Evolutionary conservation across 2,797 vertebrate genomes (phyloP), one percentile per base, ranked within the genome.

Genomic region (Peromyscus melanophrys): DNA sequence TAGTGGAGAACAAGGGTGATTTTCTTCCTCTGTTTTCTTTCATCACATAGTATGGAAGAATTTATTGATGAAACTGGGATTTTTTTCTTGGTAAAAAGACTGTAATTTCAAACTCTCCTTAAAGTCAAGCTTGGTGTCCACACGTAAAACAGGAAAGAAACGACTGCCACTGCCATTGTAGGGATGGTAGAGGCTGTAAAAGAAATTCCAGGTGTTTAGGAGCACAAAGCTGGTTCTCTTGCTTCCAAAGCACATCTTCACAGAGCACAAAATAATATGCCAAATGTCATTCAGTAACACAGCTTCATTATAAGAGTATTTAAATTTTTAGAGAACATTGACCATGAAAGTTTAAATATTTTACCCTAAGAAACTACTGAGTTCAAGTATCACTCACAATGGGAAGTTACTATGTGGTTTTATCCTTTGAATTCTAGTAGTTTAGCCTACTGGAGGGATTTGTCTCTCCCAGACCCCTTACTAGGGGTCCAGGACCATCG

Each of bases 1-100:
- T 57, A 67, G 23, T 46, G 13, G 63, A 96, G 37, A 95, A 11
- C 31, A 73, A 61, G 80, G n/a, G 40, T 49, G 17, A 55, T 57
- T 37, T 75, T 59, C 34, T 43, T 21, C 31, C 14, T 67, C 65
- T 63, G 46, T 67, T 59, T n/a, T 40, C 16, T 91, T 90, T 75
- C 13, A 31, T 73, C 37, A 78, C n/a, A 37, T 80, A 57, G 9
- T n/a, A 40, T 16, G 4, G 57, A 86, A 40, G n/a, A 40, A 55
- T 71, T 57, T 75, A 17, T 29, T 73, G 37, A 11, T n/a, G 77
- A 69, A 81, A 57, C 23, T 71, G 1, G 21, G 10, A n/a, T 83
- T 95, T 96, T 57, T 90, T 65, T 67, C 10, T 3, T 89, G 43
- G 19, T 43, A 19, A 67, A 80, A 65, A 65, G 85, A 86, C 71